Evolutionary conservation across 2,113 vertebrate species (phyloP).

Genomic region (Vanacampus margaritifer): DNA sequence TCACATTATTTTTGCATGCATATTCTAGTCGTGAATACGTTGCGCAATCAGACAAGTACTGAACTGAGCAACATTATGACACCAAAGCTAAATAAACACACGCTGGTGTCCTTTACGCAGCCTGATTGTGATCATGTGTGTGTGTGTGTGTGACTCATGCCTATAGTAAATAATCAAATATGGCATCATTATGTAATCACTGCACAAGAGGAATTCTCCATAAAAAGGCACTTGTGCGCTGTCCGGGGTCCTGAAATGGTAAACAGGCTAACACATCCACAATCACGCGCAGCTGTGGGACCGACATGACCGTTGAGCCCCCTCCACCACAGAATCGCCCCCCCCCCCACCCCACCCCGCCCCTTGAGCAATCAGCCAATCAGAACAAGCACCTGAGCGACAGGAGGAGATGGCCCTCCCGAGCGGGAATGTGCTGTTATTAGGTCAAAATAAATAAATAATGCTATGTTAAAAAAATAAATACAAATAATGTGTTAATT

Average conservation of each 20-base stretch:
- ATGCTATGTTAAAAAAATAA: too few relatives aligned
- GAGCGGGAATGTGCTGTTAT: too few relatives aligned
- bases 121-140: not conserved
- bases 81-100: not conserved
- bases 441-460: too few relatives aligned
- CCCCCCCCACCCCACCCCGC: conserved; percentile 30
- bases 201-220: not conserved
- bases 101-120: not conserved
- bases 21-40: too few relatives aligned
- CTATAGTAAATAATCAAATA: conserved; percentile 23
- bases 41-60: too few relatives aligned
- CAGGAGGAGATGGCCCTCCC: conserved; percentile 29
- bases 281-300: not conserved
- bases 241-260: conserved; percentile 51
- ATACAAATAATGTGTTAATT: too few relatives aligned
- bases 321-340: not conserved
- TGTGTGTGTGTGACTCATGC: not conserved
- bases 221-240: conserved; percentile 9
- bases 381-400: conserved; percentile 49
- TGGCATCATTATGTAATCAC: conserved; percentile 17
- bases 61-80: too few relatives aligned
- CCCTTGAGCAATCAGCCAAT: conserved; percentile 58
- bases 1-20: not conserved
- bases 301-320: conserved; percentile 47
- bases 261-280: not conserved